Evolutionary conservation across 53 echinoderm and acorn worm species (phyloP).

Genomic region (Arbacia lixula): DNA sequence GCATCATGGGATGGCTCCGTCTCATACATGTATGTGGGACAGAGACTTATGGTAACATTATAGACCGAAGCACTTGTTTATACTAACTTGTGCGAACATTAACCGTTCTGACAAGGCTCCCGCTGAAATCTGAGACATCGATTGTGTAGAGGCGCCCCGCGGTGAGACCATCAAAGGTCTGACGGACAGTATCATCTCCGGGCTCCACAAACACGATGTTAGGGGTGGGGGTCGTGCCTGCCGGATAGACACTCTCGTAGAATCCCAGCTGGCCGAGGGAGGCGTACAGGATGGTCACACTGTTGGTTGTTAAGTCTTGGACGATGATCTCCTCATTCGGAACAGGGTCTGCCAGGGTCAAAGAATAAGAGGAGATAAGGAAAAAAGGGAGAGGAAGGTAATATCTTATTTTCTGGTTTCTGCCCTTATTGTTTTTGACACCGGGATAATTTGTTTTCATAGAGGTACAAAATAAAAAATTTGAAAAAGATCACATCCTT

Average conservation of each 20-base stretch:
- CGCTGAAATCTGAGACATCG: slow-evolving; percentile 28
- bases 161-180: slow-evolving; percentile 16
- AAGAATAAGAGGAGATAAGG: too few relatives aligned
- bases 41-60: too few relatives aligned
- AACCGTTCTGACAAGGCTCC: not conserved
- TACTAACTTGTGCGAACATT: slow-evolving; percentile 65
- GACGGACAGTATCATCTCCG: not conserved
- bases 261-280: not conserved
- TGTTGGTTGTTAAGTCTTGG: slow-evolving; percentile 40
- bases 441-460: too few relatives aligned
- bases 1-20: too few relatives aligned
- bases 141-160: slow-evolving; percentile 63
- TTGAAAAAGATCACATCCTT: too few relatives aligned
- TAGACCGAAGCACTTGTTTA: too few relatives aligned
- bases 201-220: not conserved
- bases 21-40: too few relatives aligned
- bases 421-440: too few relatives aligned
- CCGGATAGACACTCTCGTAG: slow-evolving; percentile 12
- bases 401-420: too few relatives aligned
- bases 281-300: slow-evolving; percentile 19
- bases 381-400: too few relatives aligned
- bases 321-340: slow-evolving; percentile 37
- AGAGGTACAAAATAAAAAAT: too few relatives aligned
- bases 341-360: slow-evolving; percentile 37
- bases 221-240: not conserved